These are phyloP conservation scores for Drosophila sechellia DNA, from an alignment of 1,140 invertebrate species.

Conservation along the genomic window DNA sequence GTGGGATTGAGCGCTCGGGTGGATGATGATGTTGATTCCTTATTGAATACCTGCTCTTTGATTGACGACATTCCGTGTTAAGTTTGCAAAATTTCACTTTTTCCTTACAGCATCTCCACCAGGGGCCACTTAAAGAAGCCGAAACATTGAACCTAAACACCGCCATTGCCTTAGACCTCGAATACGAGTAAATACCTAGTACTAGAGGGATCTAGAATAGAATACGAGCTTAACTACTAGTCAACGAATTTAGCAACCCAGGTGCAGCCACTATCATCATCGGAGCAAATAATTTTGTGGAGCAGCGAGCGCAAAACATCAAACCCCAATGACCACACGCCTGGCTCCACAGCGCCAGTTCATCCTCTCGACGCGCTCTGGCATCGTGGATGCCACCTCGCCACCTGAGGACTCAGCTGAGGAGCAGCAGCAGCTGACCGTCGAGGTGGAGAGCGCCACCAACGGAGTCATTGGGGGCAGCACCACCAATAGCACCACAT, in stretches of 20 bases:
- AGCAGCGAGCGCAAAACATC: not conserved
- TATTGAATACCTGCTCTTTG: constrained; percentile 35
- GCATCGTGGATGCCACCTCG: constrained; percentile 47
- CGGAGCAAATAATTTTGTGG: constrained; percentile 1
- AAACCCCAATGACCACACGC: constrained; percentile 74
- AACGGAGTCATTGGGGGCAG: constrained; percentile 13
- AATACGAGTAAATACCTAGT: not conserved
- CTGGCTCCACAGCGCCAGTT: constrained; percentile 79
- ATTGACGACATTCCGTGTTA: constrained; percentile 39
- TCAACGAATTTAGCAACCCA: constrained; percentile 67
- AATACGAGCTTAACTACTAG: constrained; percentile 48
- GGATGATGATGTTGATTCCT: constrained; percentile 14
- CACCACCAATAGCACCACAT: constrained; percentile 23
- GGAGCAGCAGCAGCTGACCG: constrained; percentile 55
- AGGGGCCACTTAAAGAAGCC: constrained; percentile 28
- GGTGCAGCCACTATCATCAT: constrained; percentile 21
- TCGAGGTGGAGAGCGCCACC: constrained; percentile 44
- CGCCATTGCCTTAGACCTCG: constrained; percentile 69
- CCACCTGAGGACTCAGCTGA: constrained; percentile 30
- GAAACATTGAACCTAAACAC: constrained; percentile 49
- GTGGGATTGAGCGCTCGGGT: not conserved
- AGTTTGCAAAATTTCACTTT: constrained; percentile 40
- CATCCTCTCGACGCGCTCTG: constrained; percentile 69
- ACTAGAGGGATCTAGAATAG: not conserved
- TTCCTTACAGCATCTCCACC: constrained; percentile 50